Conservation (phyloP, 2,113 vertebrate genomes). For the Narcine bancroftii region DNA sequence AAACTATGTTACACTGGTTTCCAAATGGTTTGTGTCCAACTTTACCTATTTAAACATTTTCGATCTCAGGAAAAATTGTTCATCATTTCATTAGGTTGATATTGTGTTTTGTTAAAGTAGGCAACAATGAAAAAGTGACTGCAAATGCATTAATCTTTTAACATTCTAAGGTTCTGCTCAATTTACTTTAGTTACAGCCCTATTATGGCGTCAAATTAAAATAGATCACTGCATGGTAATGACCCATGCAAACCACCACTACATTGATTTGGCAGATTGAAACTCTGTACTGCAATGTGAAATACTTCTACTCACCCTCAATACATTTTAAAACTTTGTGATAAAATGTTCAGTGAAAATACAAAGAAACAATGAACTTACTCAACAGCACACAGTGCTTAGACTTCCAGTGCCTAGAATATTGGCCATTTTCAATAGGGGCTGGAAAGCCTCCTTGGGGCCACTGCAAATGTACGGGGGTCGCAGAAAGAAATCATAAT, state of each 20-base stretch:
- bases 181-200: too few relatives aligned
- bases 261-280: background rate
- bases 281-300: background rate
- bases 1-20: background rate
- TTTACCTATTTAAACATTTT: background rate
- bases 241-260: background rate
- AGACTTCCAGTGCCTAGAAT: background rate
- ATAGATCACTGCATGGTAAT: background rate
- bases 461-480: too few relatives aligned
- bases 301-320: background rate
- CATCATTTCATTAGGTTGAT: background rate
- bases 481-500: too few relatives aligned
- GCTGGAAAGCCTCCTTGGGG: too few relatives aligned
- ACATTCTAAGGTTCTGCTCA: too few relatives aligned
- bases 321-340: background rate
- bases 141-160: too few relatives aligned
- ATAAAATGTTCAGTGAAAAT: background rate
- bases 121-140: background rate
- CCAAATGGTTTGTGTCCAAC: background rate
- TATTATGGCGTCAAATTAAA: too few relatives aligned
- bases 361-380: background rate
- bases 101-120: background rate
- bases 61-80: background rate
- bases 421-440: too few relatives aligned
- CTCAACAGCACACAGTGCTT: background rate